Percentiles rank a stretch among this genome's conserved stretches.
These are phyloP conservation scores for Macrotus californicus DNA, from an alignment of 2,113 vertebrate species.

Conservation along the genomic window DNA sequence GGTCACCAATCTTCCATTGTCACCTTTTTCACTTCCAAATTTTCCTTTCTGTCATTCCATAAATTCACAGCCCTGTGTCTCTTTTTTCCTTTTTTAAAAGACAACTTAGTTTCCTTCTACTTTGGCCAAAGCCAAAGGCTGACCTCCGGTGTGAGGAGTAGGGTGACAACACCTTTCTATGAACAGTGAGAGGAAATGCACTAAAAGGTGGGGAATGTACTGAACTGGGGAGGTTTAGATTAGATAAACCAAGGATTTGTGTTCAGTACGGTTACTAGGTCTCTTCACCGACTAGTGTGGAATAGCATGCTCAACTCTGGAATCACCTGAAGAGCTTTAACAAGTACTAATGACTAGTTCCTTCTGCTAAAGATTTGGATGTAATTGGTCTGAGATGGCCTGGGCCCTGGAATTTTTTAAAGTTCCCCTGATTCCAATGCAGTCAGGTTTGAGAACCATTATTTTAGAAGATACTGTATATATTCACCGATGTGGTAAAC, in stretches of 20 bases:
- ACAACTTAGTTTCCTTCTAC: not conserved
- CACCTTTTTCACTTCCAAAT: not conserved
- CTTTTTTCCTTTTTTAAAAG: not conserved
- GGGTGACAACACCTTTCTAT: not conserved
- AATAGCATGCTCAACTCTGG: not conserved
- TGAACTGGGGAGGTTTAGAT: not conserved
- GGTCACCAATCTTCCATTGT: not conserved
- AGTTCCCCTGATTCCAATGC: not conserved
- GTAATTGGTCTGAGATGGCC: not conserved
- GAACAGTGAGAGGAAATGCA: not conserved
- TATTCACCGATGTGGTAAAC: not conserved
- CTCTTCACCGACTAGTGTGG: not conserved
- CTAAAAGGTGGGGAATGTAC: not conserved
- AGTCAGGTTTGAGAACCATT: not conserved
- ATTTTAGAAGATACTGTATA: not conserved
- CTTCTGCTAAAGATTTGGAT: not conserved
- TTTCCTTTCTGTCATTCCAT: not conserved
- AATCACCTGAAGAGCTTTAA: not conserved
- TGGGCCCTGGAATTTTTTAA: not conserved
- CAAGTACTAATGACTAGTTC: not conserved
- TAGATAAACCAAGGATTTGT: not conserved
- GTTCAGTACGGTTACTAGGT: not conserved
- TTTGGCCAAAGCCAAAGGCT: not conserved
- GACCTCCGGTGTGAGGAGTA: not conserved
- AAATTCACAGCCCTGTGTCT: not conserved